These are phyloP conservation scores for Campylorhamphus procurvoides DNA, from an alignment of 2,113 vertebrate genomes.

Conservation along the genomic window DNA sequence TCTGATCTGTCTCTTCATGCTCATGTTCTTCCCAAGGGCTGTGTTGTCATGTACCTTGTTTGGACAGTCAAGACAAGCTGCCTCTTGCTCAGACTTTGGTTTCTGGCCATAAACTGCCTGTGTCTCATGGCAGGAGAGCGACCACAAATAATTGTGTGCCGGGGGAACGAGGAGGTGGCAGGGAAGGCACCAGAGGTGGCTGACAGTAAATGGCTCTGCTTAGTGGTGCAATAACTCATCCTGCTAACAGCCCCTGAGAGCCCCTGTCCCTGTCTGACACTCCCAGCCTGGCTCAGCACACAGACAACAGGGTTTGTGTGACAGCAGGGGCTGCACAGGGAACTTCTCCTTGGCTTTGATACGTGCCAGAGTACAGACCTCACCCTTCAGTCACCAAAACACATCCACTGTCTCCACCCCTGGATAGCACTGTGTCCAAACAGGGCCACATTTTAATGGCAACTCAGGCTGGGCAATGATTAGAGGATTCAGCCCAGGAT, in stretches of 20 bases:
- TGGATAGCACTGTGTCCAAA: rapidly evolving
- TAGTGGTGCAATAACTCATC: not conserved
- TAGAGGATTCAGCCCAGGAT: not conserved
- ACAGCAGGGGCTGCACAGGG: not conserved
- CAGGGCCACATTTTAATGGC: not conserved
- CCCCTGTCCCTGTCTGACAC: not conserved
- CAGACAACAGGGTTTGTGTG: not conserved
- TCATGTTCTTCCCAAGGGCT: not conserved
- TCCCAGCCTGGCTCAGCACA: not conserved
- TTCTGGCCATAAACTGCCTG: not conserved
- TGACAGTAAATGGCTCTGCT: not conserved
- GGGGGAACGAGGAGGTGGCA: not conserved
- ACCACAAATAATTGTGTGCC: not conserved
- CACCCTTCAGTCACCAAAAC: not conserved
- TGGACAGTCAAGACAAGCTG: not conserved
- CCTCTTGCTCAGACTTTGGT: not conserved
- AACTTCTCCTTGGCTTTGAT: not conserved
- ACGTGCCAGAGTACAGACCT: not conserved
- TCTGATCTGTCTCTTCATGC: not conserved
- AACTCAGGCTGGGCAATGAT: not conserved
- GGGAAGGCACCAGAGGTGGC: not conserved
- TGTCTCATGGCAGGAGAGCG: not conserved
- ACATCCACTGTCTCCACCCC: rapidly evolving
- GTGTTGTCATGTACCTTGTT: not conserved
- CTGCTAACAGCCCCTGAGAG: not conserved